Evolutionary conservation across 1,140 invertebrate genomes (phyloP), one percentile per base, ranked within the genome.

Genomic region (Adelges cooleyi): DNA sequence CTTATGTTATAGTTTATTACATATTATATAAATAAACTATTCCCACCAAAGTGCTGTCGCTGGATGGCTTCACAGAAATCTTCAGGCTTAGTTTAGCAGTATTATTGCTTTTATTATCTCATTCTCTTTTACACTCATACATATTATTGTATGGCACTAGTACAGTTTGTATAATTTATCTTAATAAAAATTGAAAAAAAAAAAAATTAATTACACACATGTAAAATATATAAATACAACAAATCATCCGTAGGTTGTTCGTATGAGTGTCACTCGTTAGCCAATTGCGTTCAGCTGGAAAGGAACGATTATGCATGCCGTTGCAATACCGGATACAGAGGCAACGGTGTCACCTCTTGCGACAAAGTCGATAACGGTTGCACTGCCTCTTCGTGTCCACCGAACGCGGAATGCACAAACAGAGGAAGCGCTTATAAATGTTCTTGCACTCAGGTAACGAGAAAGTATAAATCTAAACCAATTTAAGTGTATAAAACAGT

Each of bases 361-460:
- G 50, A 67, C 2, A 18, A 36, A 8, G 78, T 82, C 18, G 77
- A 81, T n/a, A 82, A 84, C 1, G 95, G 93, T 71, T 86, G 92
- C 70, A 77, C 86, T 4, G 72, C 86, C 1, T 84, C 90, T 70
- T 91, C 93, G 74, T 97, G 94, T 74, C 84, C 85, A 56, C 69
- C 75, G 4, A 83, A 93, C 72, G 92, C 90, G n/a, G 78, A 85
- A 36, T 97, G 95, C 74, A 77, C 82, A 0, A 89, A 84, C 69
- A 80, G 85, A 59, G 74, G 80, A 59, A 42, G 77, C 71, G 69
- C 74, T 17, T 71, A 68, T 23, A 77, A 76, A 59, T 82, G 79
- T 68, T 73, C 73, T 11, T 84, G 82, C 70, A 25, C 22, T 13
- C 56, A 62, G 11, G 56, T 62, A 48, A 44, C 18, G 27, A 25